Evolutionary conservation across 2,888 invertebrate species (phyloP).

Genomic region (Cetonia aurata): DNA sequence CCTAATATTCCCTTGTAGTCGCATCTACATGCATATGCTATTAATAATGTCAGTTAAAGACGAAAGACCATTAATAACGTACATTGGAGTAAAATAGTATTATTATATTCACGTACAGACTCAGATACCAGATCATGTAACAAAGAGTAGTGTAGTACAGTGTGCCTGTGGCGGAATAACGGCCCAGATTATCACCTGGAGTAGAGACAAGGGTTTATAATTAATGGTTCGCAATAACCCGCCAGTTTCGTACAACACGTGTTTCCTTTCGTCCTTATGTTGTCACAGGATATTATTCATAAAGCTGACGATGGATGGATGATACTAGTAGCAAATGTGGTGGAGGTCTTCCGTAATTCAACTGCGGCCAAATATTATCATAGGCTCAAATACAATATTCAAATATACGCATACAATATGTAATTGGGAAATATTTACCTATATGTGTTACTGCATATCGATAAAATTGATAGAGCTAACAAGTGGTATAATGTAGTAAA

Average conservation of each 20-base stretch:
- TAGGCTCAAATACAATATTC: slow-evolving; percentile 13
- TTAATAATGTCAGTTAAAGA: slow-evolving; percentile 38
- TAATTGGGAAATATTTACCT: too few species aligned
- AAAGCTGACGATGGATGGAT: slow-evolving; percentile 40
- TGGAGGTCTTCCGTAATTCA: not conserved
- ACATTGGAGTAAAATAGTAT: slow-evolving; percentile 39
- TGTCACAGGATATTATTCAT: slow-evolving; percentile 52
- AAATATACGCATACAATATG: not conserved
- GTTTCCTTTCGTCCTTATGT: slow-evolving; percentile 53
- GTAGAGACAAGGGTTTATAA: slow-evolving; percentile 60
- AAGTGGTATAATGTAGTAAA: too few species aligned
- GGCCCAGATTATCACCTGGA: slow-evolving; percentile 60
- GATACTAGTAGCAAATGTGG: not conserved
- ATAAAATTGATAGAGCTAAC: too few species aligned
- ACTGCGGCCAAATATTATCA: slow-evolving; percentile 36
- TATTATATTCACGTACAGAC: slow-evolving; percentile 39
- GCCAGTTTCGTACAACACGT: slow-evolving; percentile 56
- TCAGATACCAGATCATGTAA: slow-evolving; percentile 49
- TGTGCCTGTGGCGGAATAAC: slow-evolving; percentile 42
- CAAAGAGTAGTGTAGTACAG: slow-evolving; percentile 46
- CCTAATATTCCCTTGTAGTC: slow-evolving; percentile 22
- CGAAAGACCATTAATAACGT: slow-evolving; percentile 38
- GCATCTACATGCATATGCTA: slow-evolving; percentile 28
- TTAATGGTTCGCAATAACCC: slow-evolving; percentile 61
- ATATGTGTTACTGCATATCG: too few species aligned